Evolutionary conservation across 2,113 vertebrate genomes (phyloP).

Genomic region (Salminus brasiliensis): DNA sequence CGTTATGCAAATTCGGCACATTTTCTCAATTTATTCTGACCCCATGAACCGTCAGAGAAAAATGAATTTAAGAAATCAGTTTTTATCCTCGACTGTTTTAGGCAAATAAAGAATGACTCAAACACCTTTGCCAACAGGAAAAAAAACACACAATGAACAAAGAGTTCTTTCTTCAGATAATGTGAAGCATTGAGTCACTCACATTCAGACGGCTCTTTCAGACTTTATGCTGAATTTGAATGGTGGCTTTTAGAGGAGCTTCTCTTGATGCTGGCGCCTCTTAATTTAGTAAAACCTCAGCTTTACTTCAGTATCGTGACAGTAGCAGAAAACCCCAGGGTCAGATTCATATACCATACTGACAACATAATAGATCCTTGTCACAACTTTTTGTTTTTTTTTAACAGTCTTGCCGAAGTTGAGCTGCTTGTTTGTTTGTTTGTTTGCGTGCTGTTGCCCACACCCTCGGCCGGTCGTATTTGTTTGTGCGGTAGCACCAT

Average conservation of each 20-base stretch:
- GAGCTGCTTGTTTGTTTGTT: not conserved
- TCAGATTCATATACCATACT: not conserved
- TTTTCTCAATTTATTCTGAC: not conserved
- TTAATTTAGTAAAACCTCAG: not conserved
- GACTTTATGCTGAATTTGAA: not conserved
- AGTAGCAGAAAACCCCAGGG: not conserved
- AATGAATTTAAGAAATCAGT: not conserved
- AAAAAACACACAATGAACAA: not conserved
- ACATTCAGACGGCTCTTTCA: not conserved
- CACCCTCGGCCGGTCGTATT: conserved; percentile 9
- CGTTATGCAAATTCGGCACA: not conserved
- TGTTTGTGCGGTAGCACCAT: conserved; percentile 30
- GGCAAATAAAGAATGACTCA: not conserved
- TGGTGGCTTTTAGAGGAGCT: not conserved
- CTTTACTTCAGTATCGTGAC: not conserved
- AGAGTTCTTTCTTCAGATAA: not conserved
- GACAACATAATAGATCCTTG: not conserved
- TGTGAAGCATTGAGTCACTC: not conserved
- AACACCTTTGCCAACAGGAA: not conserved
- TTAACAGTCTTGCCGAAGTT: not conserved
- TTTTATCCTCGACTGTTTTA: not conserved
- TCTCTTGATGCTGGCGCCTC: not conserved
- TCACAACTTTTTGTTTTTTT: not conserved
- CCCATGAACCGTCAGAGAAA: not conserved
- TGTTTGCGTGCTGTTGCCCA: not conserved